phyloP scores from a whole-genome alignment of 2,888 invertebrate genomes.

The Lithophane ornitopus region DNA sequence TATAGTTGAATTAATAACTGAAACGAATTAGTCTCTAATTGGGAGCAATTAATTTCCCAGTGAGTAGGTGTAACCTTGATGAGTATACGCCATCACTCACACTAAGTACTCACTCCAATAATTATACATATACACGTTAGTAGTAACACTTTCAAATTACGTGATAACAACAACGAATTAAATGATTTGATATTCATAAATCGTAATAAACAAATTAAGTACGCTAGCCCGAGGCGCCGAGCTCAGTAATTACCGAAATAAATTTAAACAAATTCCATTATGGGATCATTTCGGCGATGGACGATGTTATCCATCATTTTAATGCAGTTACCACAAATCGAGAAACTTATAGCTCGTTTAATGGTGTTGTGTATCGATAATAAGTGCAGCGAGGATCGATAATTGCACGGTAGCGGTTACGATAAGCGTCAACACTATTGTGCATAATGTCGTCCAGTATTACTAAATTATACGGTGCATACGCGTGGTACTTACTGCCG shows the following conservation, averaged over 20 bases:
- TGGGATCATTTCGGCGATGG: constrained; percentile 68
- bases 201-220: constrained; percentile 79
- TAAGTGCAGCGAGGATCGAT: constrained; percentile 79
- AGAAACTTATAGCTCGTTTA: constrained; percentile 76
- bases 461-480: constrained; percentile 84
- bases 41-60: constrained; percentile 45
- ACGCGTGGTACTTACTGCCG: constrained; percentile 59
- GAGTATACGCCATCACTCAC: constrained; percentile 54
- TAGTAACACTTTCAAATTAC: constrained; percentile 71
- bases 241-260: constrained; percentile 78
- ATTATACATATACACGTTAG: constrained; percentile 63
- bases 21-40: constrained; percentile 55
- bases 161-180: constrained; percentile 74
- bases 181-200: constrained; percentile 78
- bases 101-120: constrained; percentile 52
- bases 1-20: constrained; percentile 24
- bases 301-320: constrained; percentile 83
- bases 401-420: constrained; percentile 84
- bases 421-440: constrained; percentile 86
- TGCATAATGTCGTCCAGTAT: constrained; percentile 86
- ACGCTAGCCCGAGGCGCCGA: constrained; percentile 63
- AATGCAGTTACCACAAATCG: constrained; percentile 83
- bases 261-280: constrained; percentile 82
- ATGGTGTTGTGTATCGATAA: constrained; percentile 79
- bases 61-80: constrained; percentile 54